Base-by-base conservation (phyloP, 2,888 invertebrate species). In the Conomelus anceps region DNA sequence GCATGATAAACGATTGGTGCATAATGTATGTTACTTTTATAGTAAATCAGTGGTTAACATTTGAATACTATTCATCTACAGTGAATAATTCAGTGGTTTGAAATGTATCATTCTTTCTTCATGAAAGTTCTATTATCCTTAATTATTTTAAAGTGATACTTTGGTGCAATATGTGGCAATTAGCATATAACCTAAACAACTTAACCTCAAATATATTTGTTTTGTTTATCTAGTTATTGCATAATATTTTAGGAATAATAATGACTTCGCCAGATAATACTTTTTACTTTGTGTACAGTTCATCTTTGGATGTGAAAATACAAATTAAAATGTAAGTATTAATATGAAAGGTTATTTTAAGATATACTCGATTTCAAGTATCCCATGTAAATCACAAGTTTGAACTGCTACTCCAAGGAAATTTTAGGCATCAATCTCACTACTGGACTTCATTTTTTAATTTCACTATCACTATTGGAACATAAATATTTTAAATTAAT, bases 221-320 rank as follows among this genome's bases (percentile, higher is more conserved):
- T n/a, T 63, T 63, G 63, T 63, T n/a, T 63, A 3, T 1, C 3
- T 63, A 63, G n/a, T 34, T 63, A 3, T n/a, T n/a, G 20, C 17
- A 41, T 41, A n/a, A 63, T n/a, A 87, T 23, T 88, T 85, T 26
- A 85, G 0, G 84, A 63, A 63, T 63, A 20, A 63, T 63, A 63
- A 96, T 96, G 96, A 96, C 96, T 92, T 95, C 96, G 92, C 95
- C 96, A 90, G 96, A 96, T 92, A 96, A 97, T 93, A 96, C 96
- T 93, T 97, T 97, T 94, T 95, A 96, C 92, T 97, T 97, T 93
- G 96, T 98, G 24, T 98, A 98, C 93, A 98, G 98, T 94, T 98
- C 98, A 26, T 97, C 98, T n/a, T 93, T 99, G 91, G 96, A 98
- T 91, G 95, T 96, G 91, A 96, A 96, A 93, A 95, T 99, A 84